These are phyloP conservation scores for Eumacrocentrus americanus DNA, from an alignment of 2,888 invertebrate genomes.

Conservation along the genomic window DNA sequence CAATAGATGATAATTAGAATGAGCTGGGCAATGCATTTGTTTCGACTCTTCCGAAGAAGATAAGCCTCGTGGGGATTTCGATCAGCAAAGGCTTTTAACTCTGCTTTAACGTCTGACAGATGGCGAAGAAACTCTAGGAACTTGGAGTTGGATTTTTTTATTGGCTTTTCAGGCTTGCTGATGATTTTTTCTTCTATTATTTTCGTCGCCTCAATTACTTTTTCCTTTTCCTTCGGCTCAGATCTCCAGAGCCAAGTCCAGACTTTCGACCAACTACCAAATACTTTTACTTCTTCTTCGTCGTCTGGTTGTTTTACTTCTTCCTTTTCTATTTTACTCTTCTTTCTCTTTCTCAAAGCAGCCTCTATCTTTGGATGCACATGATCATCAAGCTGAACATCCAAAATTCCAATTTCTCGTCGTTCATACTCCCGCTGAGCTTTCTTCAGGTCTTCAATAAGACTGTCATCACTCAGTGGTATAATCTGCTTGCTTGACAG, in stretches of 20 bases:
- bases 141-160: constrained; percentile 26
- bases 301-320: not conserved
- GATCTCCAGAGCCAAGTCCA: constrained; percentile 43
- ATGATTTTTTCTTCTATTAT: constrained; percentile 3
- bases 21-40: constrained; percentile 73
- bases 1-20: constrained; percentile 75
- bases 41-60: constrained; percentile 66
- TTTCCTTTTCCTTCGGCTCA: constrained; percentile 38
- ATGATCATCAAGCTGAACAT: constrained; percentile 41
- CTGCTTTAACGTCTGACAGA: constrained; percentile 43
- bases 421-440: constrained; percentile 43
- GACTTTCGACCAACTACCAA: not conserved
- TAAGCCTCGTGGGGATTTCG: constrained; percentile 65
- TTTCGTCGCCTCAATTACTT: constrained; percentile 31
- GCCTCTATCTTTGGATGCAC: constrained; percentile 30
- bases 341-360: constrained; percentile 42
- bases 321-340: constrained; percentile 43
- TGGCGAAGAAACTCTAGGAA: constrained; percentile 46
- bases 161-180: constrained; percentile 8
- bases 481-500: constrained; percentile 55
- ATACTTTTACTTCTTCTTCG: not conserved
- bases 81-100: constrained; percentile 65
- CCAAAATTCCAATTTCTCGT: constrained; percentile 46
- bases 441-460: constrained; percentile 46
- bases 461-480: constrained; percentile 50